phyloP scores from a whole-genome alignment of 2,113 vertebrate species.

The Paramormyrops kingsleyae region DNA sequence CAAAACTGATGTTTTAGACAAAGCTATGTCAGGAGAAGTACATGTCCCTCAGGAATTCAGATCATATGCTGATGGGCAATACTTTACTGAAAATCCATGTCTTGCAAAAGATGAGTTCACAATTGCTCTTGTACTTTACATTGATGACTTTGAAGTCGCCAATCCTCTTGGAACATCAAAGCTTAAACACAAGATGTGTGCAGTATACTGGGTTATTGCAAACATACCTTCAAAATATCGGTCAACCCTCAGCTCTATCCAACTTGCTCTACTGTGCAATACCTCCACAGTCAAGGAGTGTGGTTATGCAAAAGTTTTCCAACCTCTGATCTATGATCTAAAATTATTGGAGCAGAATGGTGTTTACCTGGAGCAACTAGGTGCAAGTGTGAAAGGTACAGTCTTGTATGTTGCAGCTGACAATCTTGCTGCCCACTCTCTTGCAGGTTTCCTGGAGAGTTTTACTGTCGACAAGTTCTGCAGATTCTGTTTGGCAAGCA shows the following conservation, averaged over 20 bases:
- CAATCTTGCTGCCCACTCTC: neutral
- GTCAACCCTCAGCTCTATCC: neutral
- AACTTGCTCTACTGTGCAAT: neutral
- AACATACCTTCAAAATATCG: slow-evolving; percentile 6
- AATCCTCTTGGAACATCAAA: neutral
- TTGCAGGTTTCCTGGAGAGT: neutral
- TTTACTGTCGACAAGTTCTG: neutral
- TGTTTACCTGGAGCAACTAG: neutral
- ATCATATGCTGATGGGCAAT: neutral
- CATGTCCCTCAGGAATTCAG: neutral
- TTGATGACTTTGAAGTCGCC: neutral
- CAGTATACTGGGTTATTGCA: neutral
- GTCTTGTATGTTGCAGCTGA: neutral
- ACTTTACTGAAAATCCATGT: neutral
- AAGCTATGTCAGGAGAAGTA: neutral
- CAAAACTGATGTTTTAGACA: neutral
- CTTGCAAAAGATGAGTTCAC: neutral
- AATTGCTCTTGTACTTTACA: neutral
- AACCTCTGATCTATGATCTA: neutral
- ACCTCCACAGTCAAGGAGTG: neutral
- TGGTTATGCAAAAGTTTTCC: neutral
- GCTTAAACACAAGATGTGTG: neutral
- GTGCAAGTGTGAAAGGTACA: neutral
- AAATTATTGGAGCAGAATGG: neutral
- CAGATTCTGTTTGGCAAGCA: neutral